Evolutionary conservation across 2,797 vertebrate species (phyloP).

Genomic region (Pantherophis alleghaniensis): DNA sequence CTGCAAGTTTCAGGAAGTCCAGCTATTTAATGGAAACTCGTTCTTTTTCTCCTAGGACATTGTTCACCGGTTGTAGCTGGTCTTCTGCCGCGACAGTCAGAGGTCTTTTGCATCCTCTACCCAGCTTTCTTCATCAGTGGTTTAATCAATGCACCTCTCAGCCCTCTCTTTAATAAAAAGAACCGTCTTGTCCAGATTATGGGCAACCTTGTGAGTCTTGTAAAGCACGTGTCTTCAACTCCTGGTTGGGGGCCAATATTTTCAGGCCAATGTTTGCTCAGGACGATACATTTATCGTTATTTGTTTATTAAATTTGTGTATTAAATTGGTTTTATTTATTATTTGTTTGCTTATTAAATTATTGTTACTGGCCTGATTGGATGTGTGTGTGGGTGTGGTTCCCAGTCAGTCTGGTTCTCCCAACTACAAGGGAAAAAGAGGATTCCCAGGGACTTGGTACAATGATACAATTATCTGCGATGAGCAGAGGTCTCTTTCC

Average conservation of each 20-base stretch:
- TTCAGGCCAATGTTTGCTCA: neutral
- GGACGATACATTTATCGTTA: neutral
- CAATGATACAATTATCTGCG: neutral
- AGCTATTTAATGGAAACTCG: too few species aligned
- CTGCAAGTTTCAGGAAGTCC: neutral
- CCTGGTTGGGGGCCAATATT: neutral
- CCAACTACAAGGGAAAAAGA: neutral
- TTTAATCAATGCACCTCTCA: neutral
- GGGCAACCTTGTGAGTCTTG: neutral
- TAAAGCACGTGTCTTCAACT: neutral
- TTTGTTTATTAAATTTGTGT: neutral
- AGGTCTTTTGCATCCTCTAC: neutral
- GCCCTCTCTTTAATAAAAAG: neutral
- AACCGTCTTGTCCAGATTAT: neutral
- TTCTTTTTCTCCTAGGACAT: neutral
- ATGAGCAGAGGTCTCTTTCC: neutral
- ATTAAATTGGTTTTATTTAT: neutral
- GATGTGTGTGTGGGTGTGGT: neutral
- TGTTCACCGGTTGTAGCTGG: neutral
- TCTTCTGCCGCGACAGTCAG: neutral
- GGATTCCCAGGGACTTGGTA: neutral
- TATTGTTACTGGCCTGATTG: neutral
- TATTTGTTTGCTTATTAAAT: neutral
- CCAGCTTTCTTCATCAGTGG: neutral
- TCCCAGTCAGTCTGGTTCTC: neutral